Evolutionary conservation across 2,888 invertebrate genomes (phyloP).

Genomic region (Drosophila histrio): DNA sequence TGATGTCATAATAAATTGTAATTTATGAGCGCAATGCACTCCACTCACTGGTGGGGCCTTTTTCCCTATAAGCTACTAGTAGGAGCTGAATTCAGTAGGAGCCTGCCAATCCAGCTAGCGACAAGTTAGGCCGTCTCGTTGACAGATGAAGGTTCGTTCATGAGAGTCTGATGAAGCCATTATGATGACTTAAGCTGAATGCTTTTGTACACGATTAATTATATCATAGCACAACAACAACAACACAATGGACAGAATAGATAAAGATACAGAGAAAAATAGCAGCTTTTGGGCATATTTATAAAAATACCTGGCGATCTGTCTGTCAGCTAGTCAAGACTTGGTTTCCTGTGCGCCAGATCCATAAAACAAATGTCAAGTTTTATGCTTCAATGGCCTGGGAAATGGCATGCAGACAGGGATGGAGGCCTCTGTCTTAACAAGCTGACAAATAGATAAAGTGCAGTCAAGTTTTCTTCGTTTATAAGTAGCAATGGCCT

Average conservation of each 20-base stretch:
- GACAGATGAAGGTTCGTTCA: constrained; percentile 73
- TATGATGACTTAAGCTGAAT: constrained; percentile 68
- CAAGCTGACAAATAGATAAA: constrained; percentile 75
- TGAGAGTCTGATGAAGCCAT: constrained; percentile 56
- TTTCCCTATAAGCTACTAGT: neutral
- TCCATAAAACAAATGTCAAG: constrained; percentile 55
- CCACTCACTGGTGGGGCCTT: constrained; percentile 1
- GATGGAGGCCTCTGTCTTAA: constrained; percentile 31
- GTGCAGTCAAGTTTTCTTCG: constrained; percentile 52
- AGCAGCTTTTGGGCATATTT: constrained; percentile 39
- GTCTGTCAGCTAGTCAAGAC: constrained; percentile 46
- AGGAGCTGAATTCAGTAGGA: neutral
- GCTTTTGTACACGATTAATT: constrained; percentile 65
- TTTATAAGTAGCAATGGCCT: constrained; percentile 21
- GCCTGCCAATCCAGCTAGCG: constrained; percentile 40
- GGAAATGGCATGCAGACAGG: constrained; percentile 47
- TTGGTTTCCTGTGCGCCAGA: constrained; percentile 60
- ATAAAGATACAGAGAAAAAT: neutral
- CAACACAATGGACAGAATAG: neutral
- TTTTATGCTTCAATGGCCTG: constrained; percentile 75
- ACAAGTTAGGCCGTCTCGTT: constrained; percentile 59
- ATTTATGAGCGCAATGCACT: constrained; percentile 70
- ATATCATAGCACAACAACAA: constrained; percentile 48
- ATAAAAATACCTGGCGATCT: constrained; percentile 68
- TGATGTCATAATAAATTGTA: constrained; percentile 80